A percentile compares a stretch with the other conserved stretches of the same genome.
phyloP scores from a whole-genome alignment of 35 echinoderm and acorn worm genomes.

The Lytechinus variegatus region DNA sequence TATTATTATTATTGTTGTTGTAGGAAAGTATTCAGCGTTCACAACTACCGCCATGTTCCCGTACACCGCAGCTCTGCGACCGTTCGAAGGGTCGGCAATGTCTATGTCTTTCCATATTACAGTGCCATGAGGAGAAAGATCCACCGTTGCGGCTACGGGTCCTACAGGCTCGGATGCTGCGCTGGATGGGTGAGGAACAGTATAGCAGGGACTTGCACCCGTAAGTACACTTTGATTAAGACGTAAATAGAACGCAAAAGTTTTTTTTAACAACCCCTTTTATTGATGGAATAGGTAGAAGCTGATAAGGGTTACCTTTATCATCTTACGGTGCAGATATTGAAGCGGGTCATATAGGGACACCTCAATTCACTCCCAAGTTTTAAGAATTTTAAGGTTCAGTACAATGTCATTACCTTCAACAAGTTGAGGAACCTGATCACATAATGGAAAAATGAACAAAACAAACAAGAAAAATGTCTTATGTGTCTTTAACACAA shows the following conservation, averaged over 20 bases:
- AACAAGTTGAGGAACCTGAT: too few relatives aligned
- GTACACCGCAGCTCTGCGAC: constrained; percentile 54
- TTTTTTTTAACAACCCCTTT: too few relatives aligned
- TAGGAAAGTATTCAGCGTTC: constrained; percentile 66
- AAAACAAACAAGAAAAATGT: too few relatives aligned
- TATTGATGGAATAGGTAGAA: too few relatives aligned
- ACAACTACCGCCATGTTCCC: constrained; percentile 55
- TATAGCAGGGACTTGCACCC: constrained; percentile 46
- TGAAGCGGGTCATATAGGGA: too few relatives aligned
- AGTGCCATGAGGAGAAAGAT: constrained; percentile 58
- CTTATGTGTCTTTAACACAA: too few relatives aligned
- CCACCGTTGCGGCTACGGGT: constrained; percentile 46
- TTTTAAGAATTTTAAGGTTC: too few relatives aligned
- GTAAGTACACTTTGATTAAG: constrained; percentile 28
- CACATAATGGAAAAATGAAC: too few relatives aligned
- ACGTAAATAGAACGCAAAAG: background rate
- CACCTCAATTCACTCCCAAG: too few relatives aligned
- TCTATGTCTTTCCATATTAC: constrained; percentile 71
- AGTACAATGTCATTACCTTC: too few relatives aligned
- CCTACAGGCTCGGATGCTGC: constrained; percentile 41
- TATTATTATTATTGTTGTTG: background rate
- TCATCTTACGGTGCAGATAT: too few relatives aligned
- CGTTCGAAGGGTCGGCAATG: constrained; percentile 67
- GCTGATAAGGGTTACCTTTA: too few relatives aligned
- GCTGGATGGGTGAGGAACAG: constrained; percentile 48